Conservation (phyloP, 2,113 vertebrate species). For the Aegithalos caudatus region DNA sequence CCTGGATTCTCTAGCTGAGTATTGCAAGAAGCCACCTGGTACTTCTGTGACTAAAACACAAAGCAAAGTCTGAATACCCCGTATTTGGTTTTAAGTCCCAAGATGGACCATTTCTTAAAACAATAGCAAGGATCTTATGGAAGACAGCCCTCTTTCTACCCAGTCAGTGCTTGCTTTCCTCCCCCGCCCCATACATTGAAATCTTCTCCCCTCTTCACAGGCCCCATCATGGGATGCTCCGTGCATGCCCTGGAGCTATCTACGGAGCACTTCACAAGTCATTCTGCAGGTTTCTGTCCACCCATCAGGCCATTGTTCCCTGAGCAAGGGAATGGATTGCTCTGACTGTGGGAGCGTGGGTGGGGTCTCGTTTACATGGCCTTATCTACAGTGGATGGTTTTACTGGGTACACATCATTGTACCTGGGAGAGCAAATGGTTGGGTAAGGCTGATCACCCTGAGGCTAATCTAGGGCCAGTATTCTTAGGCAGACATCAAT, state of each 20-base stretch:
- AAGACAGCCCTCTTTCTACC: background rate
- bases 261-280: background rate
- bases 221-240: background rate
- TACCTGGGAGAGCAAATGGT: background rate
- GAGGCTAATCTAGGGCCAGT: background rate
- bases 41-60: background rate
- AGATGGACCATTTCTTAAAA: background rate
- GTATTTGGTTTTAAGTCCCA: background rate
- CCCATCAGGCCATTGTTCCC: background rate
- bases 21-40: background rate
- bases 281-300: background rate
- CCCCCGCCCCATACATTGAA: rapidly evolving
- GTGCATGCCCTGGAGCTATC: background rate
- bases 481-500: background rate
- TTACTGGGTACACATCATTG: background rate
- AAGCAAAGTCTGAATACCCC: background rate
- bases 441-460: background rate
- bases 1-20: background rate
- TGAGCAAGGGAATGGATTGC: background rate
- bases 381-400: background rate
- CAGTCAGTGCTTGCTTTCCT: too few relatives aligned
- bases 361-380: background rate
- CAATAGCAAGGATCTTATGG: background rate
- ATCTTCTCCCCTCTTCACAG: background rate
- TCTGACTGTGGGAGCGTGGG: background rate